Evolutionary conservation across 1,140 invertebrate species (phyloP), one percentile per base, ranked within the genome.

Genomic region (Calephelis virginiensis): DNA sequence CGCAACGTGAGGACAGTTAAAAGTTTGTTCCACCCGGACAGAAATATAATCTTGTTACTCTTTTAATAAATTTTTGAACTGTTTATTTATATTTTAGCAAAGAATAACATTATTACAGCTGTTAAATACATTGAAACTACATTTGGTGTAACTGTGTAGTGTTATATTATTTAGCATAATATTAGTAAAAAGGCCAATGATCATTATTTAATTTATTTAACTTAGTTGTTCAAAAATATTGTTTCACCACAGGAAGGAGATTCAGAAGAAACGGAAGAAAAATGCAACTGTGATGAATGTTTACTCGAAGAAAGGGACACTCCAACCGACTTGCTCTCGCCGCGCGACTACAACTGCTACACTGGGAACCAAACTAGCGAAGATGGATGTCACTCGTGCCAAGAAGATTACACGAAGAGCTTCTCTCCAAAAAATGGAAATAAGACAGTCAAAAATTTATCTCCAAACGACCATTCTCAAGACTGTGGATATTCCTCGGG

Each of bases 401-500:
- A 86, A 61, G 83, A 84, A 46, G 87, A 88, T 53, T 80, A 78
- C 10, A 75, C 75, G 13, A 82, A 84, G 72, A 73, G 73, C 45
- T 75, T 76, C 66, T 83, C 81, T 8, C 79, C 81, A n/a, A 82
- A 83, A 72, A 87, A 88, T 56, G 71, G 68, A 46, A 84, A 86
- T 64, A 88, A 83, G 66, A 67, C 73, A 37, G 64, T 67, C 61
- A 90, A 90, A 84, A 86, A 83, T 48, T 92, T 94, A 73, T 93
- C 92, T 13, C 93, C 92, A 4, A 94, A 93, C 75, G 94, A 96
- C 77, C 93, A 94, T 75, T 95, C 94, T n/a, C 95, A 95, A 80
- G 96, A 97, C 84, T 96, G 95, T 82, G 96, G 96, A 45, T 97
- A 97, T 81, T 96, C 95, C 17, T 97, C 96, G 9, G 96, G 95